Conservation (phyloP, 2,113 vertebrate species). For the Cottus gobio region DNA sequence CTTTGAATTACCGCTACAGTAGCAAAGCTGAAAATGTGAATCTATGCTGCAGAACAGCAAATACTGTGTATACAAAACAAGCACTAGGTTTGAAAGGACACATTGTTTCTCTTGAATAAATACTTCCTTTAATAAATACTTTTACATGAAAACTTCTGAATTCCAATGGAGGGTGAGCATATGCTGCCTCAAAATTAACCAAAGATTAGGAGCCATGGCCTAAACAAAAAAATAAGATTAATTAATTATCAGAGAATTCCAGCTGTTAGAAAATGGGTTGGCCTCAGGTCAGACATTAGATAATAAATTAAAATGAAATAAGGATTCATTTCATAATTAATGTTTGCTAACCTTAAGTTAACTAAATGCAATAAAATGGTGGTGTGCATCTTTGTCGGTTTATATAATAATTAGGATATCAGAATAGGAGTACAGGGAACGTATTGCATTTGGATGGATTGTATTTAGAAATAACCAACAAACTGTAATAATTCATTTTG, state of each 20-base stretch:
- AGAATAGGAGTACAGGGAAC: neutral
- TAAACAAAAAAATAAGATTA: conserved; percentile 5
- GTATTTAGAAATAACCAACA: neutral
- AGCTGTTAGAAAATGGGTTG: conserved; percentile 7
- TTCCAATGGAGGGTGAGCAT: neutral
- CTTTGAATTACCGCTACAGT: conserved; percentile 3
- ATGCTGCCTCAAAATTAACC: neutral
- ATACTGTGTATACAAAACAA: neutral
- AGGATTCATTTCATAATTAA: conserved; percentile 23
- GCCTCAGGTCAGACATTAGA: neutral
- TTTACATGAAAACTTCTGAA: neutral
- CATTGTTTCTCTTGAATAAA: neutral
- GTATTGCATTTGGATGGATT: neutral
- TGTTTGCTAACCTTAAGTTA: neutral
- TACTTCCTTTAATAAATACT: neutral
- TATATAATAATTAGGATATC: conserved; percentile 6
- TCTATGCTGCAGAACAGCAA: neutral
- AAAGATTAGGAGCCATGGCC: neutral
- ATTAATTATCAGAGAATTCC: conserved; percentile 9
- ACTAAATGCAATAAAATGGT: neutral
- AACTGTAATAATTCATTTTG: neutral
- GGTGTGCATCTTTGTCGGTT: neutral
- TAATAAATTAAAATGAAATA: conserved; percentile 6
- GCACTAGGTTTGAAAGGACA: neutral
- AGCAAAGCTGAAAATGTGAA: conserved; percentile 1